Conservation (phyloP, 2,888 invertebrate genomes). For the Protonemura montana region DNA sequence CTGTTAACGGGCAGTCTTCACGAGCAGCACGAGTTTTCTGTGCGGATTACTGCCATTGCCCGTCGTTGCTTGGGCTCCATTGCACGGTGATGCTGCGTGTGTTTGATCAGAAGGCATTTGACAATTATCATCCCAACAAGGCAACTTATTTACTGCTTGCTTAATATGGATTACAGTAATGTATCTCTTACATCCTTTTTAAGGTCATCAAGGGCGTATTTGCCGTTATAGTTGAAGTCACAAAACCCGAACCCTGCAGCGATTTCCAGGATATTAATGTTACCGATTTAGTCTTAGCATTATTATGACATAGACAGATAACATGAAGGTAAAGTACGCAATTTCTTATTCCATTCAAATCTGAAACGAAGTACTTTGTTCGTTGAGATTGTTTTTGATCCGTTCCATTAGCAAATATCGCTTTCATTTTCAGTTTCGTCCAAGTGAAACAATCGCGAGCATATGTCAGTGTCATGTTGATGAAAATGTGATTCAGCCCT, state of each 20-base stretch:
- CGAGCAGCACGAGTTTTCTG: neutral
- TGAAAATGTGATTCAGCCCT: neutral
- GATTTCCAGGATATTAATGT: neutral
- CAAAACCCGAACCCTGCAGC: too few species aligned
- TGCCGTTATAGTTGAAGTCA: too few species aligned
- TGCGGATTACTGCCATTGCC: neutral
- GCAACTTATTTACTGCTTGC: too few species aligned
- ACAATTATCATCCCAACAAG: neutral
- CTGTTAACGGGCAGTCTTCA: neutral
- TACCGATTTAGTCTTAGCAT: neutral
- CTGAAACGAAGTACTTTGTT: neutral
- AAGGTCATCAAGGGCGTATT: too few species aligned
- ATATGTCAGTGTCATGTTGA: slow-evolving; percentile 5
- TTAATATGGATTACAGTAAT: too few species aligned
- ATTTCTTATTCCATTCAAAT: neutral
- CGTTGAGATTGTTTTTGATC: neutral
- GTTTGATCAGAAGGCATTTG: neutral
- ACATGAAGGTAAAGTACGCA: neutral
- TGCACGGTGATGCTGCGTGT: neutral
- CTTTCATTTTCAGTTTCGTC: neutral
- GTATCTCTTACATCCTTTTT: too few species aligned
- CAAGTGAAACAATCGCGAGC: neutral
- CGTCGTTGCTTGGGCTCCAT: too few species aligned
- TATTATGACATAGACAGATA: neutral
- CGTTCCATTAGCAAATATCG: neutral